Conservation (phyloP, 2,113 vertebrate genomes). For the Crypturellus undulatus region DNA sequence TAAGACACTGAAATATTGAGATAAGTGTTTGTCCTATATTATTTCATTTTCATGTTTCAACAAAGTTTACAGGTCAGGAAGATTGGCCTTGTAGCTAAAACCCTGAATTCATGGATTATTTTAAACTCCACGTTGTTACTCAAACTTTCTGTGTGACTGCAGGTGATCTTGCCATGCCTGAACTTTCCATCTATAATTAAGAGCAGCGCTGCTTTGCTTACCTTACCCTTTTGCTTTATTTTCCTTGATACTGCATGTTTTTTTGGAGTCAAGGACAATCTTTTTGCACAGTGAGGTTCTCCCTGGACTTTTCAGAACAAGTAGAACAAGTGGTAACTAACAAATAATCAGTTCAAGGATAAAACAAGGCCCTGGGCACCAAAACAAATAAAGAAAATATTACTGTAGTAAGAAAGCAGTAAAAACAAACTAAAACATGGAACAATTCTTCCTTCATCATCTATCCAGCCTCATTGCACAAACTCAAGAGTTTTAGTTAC, state of each 20-base stretch:
- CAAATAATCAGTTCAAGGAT: slow-evolving; percentile 34
- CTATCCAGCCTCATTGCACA: not conserved
- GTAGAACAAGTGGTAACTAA: slow-evolving; percentile 15
- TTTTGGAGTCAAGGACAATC: not conserved
- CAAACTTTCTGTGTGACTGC: not conserved
- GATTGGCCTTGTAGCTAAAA: not conserved
- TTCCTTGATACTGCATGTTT: not conserved
- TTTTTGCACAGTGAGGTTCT: not conserved
- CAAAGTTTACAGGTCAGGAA: not conserved
- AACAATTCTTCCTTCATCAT: not conserved
- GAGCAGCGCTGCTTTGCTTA: not conserved
- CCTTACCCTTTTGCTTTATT: not conserved
- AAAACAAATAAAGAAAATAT: not conserved
- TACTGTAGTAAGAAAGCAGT: not conserved
- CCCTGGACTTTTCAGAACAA: slow-evolving; percentile 2
- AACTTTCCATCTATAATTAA: not conserved
- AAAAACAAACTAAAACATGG: not conserved
- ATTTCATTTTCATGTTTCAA: not conserved
- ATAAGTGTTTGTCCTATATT: not conserved
- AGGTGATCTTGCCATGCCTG: not conserved
- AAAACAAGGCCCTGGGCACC: not conserved
- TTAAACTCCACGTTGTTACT: not conserved
- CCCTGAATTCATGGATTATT: not conserved
- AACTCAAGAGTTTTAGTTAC: not conserved
- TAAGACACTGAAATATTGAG: not conserved